Evolutionary conservation across 2,888 invertebrate genomes (phyloP), one percentile per base, ranked within the genome.

Genomic region (Ornithoptera alexandrae): DNA sequence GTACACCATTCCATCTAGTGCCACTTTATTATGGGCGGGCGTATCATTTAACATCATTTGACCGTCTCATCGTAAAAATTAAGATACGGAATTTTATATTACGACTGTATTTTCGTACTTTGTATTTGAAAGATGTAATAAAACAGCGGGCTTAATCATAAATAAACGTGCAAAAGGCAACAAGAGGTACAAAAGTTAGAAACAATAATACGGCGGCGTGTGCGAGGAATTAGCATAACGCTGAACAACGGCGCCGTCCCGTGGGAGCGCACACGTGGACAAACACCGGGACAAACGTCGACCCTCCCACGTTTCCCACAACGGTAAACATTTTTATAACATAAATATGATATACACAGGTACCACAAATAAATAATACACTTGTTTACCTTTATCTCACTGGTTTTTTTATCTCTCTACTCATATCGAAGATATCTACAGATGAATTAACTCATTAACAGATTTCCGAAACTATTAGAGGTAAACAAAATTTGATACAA

Each of bases 161-260:
- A 76, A 74, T 70, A 76, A 74, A 74, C 76, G 75, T 73, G 79
- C 76, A 78, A 74, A 74, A 78, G 76, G 78, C 79, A 83, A 76
- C 79, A 73, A 78, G 75, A 79, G 80, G 79, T 78, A 83, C 81
- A 82, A 81, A 85, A 86, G 80, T 83, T 81, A 76, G 77, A 76
- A 83, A 84, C 80, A 87, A 86, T 85, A 88, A 83, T 83, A 84
- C 73, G 30, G 64, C 75, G 76, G 76, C 84, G 82, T 84, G 81
- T 84, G 81, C 80, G 78, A 78, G 79, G 77, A 81, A 89, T 91
- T 91, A 88, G 75, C 91, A 91, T 91, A 90, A 88, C 84, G 84
- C 85, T 83, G 84, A 86, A 86, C 83, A 89, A 87, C 85, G 84
- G 75, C 72, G 72, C 74, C n/a, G 75, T 78, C 77, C 75, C 81